Evolutionary conservation across 2,113 vertebrate genomes (phyloP).

Genomic region (Electrona antarctica): DNA sequence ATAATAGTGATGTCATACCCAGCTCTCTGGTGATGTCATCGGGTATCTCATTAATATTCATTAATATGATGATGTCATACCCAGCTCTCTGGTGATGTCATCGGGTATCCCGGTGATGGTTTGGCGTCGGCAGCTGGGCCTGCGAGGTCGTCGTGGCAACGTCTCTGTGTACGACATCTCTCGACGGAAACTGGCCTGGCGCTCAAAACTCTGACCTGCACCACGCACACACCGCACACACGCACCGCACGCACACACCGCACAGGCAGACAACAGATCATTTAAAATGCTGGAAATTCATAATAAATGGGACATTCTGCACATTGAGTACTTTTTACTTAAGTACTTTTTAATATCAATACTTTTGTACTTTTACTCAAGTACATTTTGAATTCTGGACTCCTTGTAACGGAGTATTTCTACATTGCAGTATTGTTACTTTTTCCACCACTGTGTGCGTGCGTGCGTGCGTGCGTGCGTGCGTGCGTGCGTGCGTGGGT

Average conservation of each 20-base stretch:
- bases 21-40: constrained; percentile 85
- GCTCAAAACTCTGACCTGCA: constrained; percentile 96
- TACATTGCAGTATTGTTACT: background rate
- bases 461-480: background rate
- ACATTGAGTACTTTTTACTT: too few species aligned
- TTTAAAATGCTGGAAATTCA: too few species aligned
- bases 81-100: constrained; percentile 85
- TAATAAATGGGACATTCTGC: too few species aligned
- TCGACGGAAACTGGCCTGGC: constrained; percentile 93
- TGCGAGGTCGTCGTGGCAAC: constrained; percentile 85
- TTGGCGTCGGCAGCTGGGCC: constrained; percentile 87
- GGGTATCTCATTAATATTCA: constrained; percentile 72
- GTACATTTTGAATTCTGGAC: too few species aligned
- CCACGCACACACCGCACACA: constrained; percentile 13
- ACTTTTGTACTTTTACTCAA: too few species aligned
- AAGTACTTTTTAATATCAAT: too few species aligned
- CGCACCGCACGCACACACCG: background rate
- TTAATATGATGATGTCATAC: constrained; percentile 71
- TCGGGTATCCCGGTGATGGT: constrained; percentile 88
- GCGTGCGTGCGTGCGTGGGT: background rate
- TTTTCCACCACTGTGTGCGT: background rate
- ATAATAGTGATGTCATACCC: constrained; percentile 76
- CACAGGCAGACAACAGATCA: too few species aligned
- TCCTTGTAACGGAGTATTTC: background rate
- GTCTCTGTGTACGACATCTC: constrained; percentile 88